Evolutionary conservation across 2,888 invertebrate genomes (phyloP).

Genomic region (Cecidostiba fungosa): DNA sequence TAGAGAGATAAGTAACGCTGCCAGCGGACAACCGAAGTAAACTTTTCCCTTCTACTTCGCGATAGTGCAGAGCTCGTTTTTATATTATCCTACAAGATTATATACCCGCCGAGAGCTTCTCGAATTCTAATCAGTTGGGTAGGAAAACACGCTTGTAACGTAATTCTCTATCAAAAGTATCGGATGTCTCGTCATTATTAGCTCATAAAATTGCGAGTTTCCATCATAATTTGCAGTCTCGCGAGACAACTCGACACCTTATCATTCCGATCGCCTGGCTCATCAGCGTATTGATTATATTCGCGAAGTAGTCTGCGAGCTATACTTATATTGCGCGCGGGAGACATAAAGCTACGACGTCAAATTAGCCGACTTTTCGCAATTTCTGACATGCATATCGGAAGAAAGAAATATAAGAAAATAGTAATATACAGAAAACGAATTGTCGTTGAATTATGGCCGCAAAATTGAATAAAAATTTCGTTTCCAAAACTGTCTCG

Average conservation of each 20-base stretch:
- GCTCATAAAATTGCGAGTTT: not conserved
- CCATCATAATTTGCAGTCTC: not conserved
- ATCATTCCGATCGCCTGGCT: constrained; percentile 9
- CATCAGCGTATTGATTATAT: not conserved
- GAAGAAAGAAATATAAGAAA: no score
- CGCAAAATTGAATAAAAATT: not conserved
- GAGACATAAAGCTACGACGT: not conserved
- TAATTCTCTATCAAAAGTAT: not conserved
- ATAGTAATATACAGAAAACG: not conserved
- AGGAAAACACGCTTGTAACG: not conserved
- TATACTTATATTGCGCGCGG: not conserved
- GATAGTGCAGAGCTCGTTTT: not conserved
- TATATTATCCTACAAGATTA: not conserved
- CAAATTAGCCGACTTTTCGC: not conserved
- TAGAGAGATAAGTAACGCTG: constrained; percentile 45
- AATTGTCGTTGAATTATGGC: not conserved
- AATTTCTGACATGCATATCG: not conserved
- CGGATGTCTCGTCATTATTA: not conserved
- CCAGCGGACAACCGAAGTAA: not conserved
- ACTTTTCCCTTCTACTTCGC: not conserved
- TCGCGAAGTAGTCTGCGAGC: not conserved
- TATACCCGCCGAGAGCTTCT: not conserved
- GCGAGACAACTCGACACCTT: constrained; percentile 16
- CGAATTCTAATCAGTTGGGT: not conserved
- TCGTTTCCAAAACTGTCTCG: not conserved